Evolutionary conservation across 2,797 vertebrate genomes (phyloP).

Genomic region (Lagodon rhomboides): DNA sequence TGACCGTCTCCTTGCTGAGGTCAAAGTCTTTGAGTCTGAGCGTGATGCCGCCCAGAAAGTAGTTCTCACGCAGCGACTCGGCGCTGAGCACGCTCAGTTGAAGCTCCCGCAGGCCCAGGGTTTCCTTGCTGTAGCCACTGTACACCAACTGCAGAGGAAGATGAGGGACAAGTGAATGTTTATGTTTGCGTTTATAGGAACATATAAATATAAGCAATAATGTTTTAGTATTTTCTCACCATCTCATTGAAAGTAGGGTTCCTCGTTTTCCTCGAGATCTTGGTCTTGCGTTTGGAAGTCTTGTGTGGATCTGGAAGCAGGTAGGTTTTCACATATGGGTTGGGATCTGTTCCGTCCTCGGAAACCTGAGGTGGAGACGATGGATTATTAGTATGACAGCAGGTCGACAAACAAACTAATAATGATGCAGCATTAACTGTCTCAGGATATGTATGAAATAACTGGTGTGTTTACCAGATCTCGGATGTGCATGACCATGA

Average conservation of each 20-base stretch:
- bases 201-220: neutral
- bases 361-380: conserved; percentile 86
- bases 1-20: conserved; percentile 96
- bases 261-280: conserved; percentile 95
- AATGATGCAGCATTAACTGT: neutral
- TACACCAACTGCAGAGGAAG: conserved; percentile 91
- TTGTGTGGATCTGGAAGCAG: conserved; percentile 96
- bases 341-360: conserved; percentile 95
- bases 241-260: conserved; percentile 99
- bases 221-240: conserved; percentile 75
- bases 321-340: conserved; percentile 99
- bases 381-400: neutral
- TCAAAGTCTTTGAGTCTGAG: conserved; percentile 98
- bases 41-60: conserved; percentile 95
- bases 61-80: conserved; percentile 97
- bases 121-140: conserved; percentile 95
- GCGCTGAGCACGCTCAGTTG: conserved; percentile 97
- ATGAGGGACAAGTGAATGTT: conserved; percentile 5
- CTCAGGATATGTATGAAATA: neutral
- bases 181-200: neutral
- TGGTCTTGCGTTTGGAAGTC: conserved; percentile 98
- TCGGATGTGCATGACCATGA: conserved; percentile 99
- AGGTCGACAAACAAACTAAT: neutral
- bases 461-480: conserved; percentile 88
- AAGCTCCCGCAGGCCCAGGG: conserved; percentile 92